Evolutionary conservation across 2,797 vertebrate genomes (phyloP), one percentile per base, ranked within the genome.

Genomic region (Diplodus sargus): DNA sequence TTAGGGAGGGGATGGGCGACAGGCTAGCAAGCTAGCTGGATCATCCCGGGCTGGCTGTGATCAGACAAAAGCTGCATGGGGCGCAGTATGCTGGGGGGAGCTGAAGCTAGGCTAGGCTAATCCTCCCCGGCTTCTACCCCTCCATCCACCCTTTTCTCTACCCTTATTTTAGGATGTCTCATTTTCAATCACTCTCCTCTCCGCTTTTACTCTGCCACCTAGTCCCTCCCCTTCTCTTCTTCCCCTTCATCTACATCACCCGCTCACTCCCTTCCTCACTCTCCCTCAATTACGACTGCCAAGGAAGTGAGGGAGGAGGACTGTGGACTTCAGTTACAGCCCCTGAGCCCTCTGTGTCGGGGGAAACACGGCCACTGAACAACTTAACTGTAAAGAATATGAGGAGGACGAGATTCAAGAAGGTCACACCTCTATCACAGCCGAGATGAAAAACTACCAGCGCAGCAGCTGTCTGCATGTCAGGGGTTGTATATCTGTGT

Each of bases 31-130:
- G 83, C 81, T 78, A 74, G 84, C 79, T 82, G 83, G 74, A 86
- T 89, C 75, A 74, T 79, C 63, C 70, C 70, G 61, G 74, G 52
- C 83, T 65, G 65, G 83, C 85, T 87, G 89, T 87, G 90, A 93
- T 93, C 90, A 93, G 85, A 95, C 91, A 92, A 86, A 90, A 91
- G 85, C 91, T 89, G 88, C 87, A 84, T 77, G 89, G 85, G 88
- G 92, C 23, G 87, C 85, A 79, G 76, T 66, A 6, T 67, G 65
- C 72, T 71, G 79, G 71, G 76, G 74, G 59, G 83, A 79, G 85
- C 82, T 62, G 69, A 74, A 66, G 77, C 74, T 83, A 78, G 80
- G 62, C 72, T 79, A 67, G 61, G 57, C 80, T 91, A 87, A 91
- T 92, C 80, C 82, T 80, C 56, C 47, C 14, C 14, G 43, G 65